These are phyloP conservation scores for Synergus laeviventris DNA, from an alignment of 2,888 invertebrate genomes.

Conservation along the genomic window DNA sequence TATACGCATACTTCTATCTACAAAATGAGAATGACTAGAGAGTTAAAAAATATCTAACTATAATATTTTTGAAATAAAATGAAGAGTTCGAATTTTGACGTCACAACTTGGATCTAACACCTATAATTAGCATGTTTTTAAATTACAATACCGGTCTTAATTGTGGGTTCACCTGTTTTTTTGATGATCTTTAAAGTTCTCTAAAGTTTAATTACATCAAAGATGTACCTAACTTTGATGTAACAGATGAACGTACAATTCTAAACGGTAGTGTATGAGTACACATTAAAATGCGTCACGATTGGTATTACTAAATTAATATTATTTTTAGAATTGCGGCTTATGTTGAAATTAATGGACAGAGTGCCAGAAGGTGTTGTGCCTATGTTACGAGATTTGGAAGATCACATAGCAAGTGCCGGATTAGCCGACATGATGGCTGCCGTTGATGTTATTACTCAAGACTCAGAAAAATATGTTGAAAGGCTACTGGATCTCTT, in stretches of 20 bases:
- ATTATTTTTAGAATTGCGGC: slow-evolving; percentile 77
- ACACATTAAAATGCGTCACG: not conserved
- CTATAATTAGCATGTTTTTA: too few relatives aligned
- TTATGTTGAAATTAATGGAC: slow-evolving; percentile 86
- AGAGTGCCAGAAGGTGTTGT: slow-evolving; percentile 94
- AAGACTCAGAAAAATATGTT: slow-evolving; percentile 99
- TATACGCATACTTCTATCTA: too few relatives aligned
- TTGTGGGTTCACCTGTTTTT: too few relatives aligned
- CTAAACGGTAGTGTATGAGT: not conserved
- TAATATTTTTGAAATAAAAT: too few relatives aligned
- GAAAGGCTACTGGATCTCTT: slow-evolving; percentile 95
- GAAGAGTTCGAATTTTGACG: too few relatives aligned
- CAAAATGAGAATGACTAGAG: too few relatives aligned
- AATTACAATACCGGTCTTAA: too few relatives aligned
- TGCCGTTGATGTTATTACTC: slow-evolving; percentile 95
- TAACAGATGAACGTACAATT: too few relatives aligned
- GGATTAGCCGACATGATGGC: slow-evolving; percentile 98
- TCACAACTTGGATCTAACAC: too few relatives aligned
- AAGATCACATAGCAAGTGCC: slow-evolving; percentile 94
- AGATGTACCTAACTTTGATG: too few relatives aligned
- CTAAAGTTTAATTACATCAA: too few relatives aligned
- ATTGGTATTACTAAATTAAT: not conserved
- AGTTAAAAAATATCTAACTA: not conserved
- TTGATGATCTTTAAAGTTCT: too few relatives aligned
- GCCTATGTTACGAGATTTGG: slow-evolving; percentile 93